Conservation (phyloP, 2,888 invertebrate species). For the Ormyrus nitidulus region DNA sequence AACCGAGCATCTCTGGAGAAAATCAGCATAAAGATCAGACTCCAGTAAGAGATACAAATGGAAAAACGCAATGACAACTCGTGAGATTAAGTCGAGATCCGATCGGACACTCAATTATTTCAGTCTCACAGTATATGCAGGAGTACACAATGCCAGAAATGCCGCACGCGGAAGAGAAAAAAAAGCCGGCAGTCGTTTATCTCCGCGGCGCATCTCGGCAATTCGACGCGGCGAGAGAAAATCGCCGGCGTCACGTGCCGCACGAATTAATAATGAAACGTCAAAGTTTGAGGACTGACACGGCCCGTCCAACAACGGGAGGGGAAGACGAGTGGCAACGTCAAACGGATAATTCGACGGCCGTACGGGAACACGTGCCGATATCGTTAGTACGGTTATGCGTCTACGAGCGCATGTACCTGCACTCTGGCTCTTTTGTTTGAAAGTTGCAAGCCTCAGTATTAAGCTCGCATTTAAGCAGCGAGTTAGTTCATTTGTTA, state of each 20-base stretch:
- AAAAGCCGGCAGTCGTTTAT: slow-evolving; percentile 49
- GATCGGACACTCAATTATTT: slow-evolving; percentile 51
- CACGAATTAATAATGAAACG: slow-evolving; percentile 50
- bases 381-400: slow-evolving; percentile 61
- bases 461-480: slow-evolving; percentile 26
- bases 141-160: not conserved
- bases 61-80: slow-evolving; percentile 49
- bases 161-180: not conserved
- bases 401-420: slow-evolving; percentile 38
- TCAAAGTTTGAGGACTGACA: slow-evolving; percentile 27
- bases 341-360: slow-evolving; percentile 63
- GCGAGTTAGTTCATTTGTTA: slow-evolving; percentile 43
- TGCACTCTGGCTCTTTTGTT: slow-evolving; percentile 12
- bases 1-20: not conserved
- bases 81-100: slow-evolving; percentile 53
- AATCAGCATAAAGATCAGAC: slow-evolving; percentile 38
- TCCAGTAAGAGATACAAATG: slow-evolving; percentile 27
- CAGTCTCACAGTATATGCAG: slow-evolving; percentile 8
- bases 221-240: slow-evolving; percentile 42
- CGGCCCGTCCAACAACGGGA: not conserved
- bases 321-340: slow-evolving; percentile 12
- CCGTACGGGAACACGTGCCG: slow-evolving; percentile 64
- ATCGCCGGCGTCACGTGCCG: slow-evolving; percentile 39
- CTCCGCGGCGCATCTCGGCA: slow-evolving; percentile 42
- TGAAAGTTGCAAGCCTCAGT: not conserved